These are phyloP conservation scores for Emberiza fucata DNA, from an alignment of 2,113 vertebrate genomes.

Conservation along the genomic window DNA sequence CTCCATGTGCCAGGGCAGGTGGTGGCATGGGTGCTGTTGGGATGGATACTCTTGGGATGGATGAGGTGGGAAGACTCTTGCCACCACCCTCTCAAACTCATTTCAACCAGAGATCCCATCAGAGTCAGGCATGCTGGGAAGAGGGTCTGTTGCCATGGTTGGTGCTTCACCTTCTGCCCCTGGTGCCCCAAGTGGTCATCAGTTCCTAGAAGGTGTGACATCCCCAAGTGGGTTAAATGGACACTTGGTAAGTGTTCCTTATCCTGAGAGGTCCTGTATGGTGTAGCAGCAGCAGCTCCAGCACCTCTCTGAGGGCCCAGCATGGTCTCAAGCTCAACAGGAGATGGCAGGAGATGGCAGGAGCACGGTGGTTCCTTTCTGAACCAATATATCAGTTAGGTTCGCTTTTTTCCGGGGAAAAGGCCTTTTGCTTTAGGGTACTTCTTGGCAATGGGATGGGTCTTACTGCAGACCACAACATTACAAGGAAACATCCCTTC, in stretches of 20 bases:
- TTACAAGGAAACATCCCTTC: background rate
- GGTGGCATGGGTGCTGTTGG: background rate
- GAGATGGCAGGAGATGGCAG: background rate
- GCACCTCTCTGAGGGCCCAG: background rate
- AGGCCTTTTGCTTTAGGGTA: background rate
- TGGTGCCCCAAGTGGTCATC: background rate
- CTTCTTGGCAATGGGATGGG: background rate
- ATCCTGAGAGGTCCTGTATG: rapidly evolving
- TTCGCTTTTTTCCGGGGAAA: background rate
- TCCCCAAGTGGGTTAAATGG: background rate
- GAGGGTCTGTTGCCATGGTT: background rate
- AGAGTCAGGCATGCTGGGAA: background rate
- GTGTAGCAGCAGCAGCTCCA: background rate
- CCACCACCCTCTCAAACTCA: background rate
- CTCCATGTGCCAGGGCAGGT: background rate
- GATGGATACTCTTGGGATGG: background rate
- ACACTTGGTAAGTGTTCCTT: background rate
- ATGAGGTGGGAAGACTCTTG: background rate
- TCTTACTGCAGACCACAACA: background rate
- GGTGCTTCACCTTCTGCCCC: background rate
- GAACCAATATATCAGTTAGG: background rate
- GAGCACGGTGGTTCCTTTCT: rapidly evolving
- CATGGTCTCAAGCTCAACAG: background rate
- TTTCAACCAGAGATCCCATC: background rate
- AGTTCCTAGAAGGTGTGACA: background rate